A percentile compares a stretch with the other conserved stretches of the same genome.
phyloP scores from a whole-genome alignment of 2,797 vertebrate genomes.

The Sus cebifrons region DNA sequence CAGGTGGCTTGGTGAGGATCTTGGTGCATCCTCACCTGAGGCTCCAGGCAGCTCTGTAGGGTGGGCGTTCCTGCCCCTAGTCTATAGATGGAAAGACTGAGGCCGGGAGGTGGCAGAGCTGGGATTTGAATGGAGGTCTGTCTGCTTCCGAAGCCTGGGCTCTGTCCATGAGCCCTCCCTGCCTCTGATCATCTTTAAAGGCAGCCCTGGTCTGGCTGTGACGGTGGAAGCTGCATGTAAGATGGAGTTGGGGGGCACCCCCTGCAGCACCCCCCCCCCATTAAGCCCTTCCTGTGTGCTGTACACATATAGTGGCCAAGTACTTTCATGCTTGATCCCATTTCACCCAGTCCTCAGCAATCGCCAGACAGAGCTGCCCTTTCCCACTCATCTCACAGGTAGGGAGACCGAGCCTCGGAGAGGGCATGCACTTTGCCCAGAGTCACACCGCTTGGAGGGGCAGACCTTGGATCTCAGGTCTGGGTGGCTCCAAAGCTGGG shows the following conservation, averaged over 20 bases:
- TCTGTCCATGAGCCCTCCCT: background rate
- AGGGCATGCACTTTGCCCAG: background rate
- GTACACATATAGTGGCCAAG: accelerated
- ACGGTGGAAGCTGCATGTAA: accelerated
- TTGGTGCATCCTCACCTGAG: background rate
- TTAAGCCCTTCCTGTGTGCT: background rate
- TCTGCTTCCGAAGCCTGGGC: background rate
- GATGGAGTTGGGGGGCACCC: no score
- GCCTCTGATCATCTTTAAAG: background rate
- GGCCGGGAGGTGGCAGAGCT: background rate
- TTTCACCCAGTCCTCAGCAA: accelerated
- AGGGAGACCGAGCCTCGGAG: background rate
- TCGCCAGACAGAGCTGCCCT: accelerated
- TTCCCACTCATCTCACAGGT: background rate
- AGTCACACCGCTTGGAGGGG: background rate
- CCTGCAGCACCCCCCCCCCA: no score
- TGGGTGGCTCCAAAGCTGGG: background rate
- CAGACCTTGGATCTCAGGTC: background rate
- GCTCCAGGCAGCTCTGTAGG: background rate
- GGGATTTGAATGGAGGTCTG: background rate
- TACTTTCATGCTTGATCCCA: accelerated
- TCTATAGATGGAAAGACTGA: constrained; percentile 15
- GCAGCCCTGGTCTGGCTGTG: background rate
- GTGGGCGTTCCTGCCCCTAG: background rate
- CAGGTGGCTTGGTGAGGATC: background rate